Base-by-base conservation (phyloP, 1,140 invertebrate species). In the Conus betulinus region DNA sequence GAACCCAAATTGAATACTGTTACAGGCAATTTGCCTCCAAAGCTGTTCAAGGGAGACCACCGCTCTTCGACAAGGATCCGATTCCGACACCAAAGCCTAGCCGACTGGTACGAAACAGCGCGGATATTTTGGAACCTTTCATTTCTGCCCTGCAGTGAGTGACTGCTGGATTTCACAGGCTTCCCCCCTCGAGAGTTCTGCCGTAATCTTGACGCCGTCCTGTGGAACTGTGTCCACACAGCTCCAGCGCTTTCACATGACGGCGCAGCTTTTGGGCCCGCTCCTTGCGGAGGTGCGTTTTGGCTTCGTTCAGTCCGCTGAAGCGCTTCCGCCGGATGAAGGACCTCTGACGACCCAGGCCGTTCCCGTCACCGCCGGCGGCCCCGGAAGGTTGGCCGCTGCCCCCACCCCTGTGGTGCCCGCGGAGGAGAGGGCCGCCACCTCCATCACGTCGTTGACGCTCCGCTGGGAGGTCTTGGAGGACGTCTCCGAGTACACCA, bases 401-500 rank as follows among this genome's bases (percentile, higher is more conserved):
- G 79, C 85, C 39, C 81, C 81, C 7, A 87, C 87, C 4, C 84
- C 87, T 13, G 84, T 84, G 55, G 88, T 91, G 82, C 88, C 87
- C 8, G 97, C 94, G 4, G 96, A 96, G 3, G 96, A 96, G 23
- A 97, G 92, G 5, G 96, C 96, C 8, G 96, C 96, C 0, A 97
- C 96, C 92, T 97, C 97, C 93, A 97, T 96, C 55, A 96, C 96
- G 91, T 97, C 96, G 87, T 95, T 95, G 15, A 97, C 96, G 52
- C 96, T 96, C 91, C 96, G 96, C 53, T 94, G 95, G 5, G 96
- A 96, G 0, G 96, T 96, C 91, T 96, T 96, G 13, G 97, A 95
- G 55, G 96, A 97, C 7, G 96, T 97, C 92, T 97, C 97, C 60
- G 97, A 96, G 92, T 97, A 97, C 0, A 96, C 97, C n/a, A 96